phyloP scores from a whole-genome alignment of 2,888 invertebrate species.

The Drosophila formosana region DNA sequence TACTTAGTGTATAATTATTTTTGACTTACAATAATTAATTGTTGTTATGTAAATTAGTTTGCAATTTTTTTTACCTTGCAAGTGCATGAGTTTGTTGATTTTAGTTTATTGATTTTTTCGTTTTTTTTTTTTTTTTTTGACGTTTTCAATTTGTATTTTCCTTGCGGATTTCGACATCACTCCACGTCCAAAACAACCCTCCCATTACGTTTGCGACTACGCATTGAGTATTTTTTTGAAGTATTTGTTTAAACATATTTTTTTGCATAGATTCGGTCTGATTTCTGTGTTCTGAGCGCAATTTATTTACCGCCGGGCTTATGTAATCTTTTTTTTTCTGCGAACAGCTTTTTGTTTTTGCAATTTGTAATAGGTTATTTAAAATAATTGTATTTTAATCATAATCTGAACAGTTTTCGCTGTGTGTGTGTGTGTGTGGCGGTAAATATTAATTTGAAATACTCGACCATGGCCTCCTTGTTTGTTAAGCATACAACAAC shows the following conservation, averaged over 20 bases:
- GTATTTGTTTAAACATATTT: conserved; percentile 32
- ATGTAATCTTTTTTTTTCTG: conserved; percentile 33
- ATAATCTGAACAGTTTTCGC: conserved; percentile 35
- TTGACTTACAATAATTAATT: conserved; percentile 75
- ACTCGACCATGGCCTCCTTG: conserved; percentile 30
- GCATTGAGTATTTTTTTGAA: conserved; percentile 30
- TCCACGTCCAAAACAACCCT: conserved; percentile 26
- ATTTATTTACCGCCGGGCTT: conserved; percentile 28
- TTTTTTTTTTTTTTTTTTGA: conserved; percentile 16
- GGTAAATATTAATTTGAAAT: conserved; percentile 38
- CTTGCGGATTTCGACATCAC: conserved; percentile 35
- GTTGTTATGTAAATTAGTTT: conserved; percentile 63
- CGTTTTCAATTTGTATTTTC: conserved; percentile 27
- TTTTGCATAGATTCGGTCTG: conserved; percentile 27
- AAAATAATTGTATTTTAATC: conserved; percentile 44
- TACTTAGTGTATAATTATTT: conserved; percentile 73
- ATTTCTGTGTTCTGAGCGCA: conserved; percentile 31
- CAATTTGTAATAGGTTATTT: conserved; percentile 37
- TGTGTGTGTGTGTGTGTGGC: conserved; percentile 11
- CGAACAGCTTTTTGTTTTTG: conserved; percentile 32
- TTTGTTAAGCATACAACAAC: conserved; percentile 50
- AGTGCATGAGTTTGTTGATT: conserved; percentile 61
- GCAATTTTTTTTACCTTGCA: conserved; percentile 46
- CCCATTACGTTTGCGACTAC: conserved; percentile 1
- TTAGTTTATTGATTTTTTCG: conserved; percentile 62